phyloP scores from a whole-genome alignment of 1,140 invertebrate species.

The Drusus annulatus region DNA sequence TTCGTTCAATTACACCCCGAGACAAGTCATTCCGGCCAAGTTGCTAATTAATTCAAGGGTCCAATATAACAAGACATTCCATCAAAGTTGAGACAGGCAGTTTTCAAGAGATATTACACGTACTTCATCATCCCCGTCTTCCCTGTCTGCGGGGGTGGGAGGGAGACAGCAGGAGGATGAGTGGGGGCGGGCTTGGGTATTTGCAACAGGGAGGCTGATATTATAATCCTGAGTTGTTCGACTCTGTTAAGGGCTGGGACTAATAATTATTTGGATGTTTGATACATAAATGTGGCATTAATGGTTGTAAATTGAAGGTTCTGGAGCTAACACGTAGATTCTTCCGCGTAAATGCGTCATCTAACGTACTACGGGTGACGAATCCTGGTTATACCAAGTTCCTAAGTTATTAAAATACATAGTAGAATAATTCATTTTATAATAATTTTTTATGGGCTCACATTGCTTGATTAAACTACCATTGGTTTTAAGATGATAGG shows the following conservation, averaged over 20 bases:
- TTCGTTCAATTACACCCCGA: conserved; percentile 16
- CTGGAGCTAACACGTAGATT: no score
- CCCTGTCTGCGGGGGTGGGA: conserved; percentile 8
- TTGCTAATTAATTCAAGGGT: conserved; percentile 27
- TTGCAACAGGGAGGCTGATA: conserved; percentile 6
- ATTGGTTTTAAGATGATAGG: no score
- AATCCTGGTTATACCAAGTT: no score
- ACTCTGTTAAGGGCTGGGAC: not conserved
- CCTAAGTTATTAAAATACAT: no score
- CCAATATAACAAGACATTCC: conserved; percentile 38
- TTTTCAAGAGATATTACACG: conserved; percentile 56
- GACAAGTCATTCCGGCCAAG: conserved; percentile 23
- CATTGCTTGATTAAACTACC: no score
- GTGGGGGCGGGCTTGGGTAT: not conserved
- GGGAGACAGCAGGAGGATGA: not conserved
- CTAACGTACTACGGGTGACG: no score
- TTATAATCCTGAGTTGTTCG: conserved; percentile 30
- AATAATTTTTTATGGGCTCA: no score
- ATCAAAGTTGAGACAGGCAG: conserved; percentile 47
- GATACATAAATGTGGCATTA: not conserved
- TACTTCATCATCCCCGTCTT: conserved; percentile 53
- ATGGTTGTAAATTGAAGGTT: no score
- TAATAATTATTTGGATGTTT: conserved; percentile 1
- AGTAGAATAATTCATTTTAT: no score
- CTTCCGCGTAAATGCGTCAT: no score